Conservation (phyloP, 2,797 vertebrate genomes). For the Pampus argenteus region DNA sequence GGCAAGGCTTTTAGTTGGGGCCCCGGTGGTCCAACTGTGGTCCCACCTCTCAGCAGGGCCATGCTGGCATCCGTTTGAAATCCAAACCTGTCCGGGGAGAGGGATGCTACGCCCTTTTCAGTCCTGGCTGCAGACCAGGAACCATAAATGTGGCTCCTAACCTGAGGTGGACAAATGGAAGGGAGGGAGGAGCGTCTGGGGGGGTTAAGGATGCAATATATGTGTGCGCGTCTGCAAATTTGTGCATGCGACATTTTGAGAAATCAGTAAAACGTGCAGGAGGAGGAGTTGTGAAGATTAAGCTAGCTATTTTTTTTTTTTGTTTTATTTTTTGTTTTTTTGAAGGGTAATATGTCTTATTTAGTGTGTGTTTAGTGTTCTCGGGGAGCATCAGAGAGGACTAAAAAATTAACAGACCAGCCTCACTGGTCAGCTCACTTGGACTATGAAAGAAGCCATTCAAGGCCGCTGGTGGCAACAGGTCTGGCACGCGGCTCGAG, state of each 20-base stretch:
- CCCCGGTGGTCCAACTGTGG: conserved; percentile 76
- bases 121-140: conserved; percentile 63
- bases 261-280: background rate
- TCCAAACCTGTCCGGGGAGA: conserved; percentile 72
- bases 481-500: conserved; percentile 72
- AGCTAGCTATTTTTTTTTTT: background rate
- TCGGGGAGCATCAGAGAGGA: conserved; percentile 54
- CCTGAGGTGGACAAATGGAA: conserved; percentile 48
- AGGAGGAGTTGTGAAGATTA: background rate
- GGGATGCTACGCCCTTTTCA: conserved; percentile 69
- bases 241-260: conserved; percentile 1
- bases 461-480: conserved; percentile 76
- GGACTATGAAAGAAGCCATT: conserved; percentile 79
- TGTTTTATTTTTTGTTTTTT: background rate
- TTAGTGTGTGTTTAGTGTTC: conserved; percentile 23
- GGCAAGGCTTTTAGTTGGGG: conserved; percentile 72
- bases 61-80: conserved; percentile 82
- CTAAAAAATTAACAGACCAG: conserved; percentile 30
- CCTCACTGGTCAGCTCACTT: conserved; percentile 57
- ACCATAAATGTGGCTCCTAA: conserved; percentile 61
- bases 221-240: conserved; percentile 16
- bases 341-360: conserved; percentile 30
- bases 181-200: conserved; percentile 15
- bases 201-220: background rate
- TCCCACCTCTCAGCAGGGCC: conserved; percentile 65